Evolutionary conservation across 2,888 invertebrate genomes (phyloP).

Genomic region (Drosophila engyochracea): DNA sequence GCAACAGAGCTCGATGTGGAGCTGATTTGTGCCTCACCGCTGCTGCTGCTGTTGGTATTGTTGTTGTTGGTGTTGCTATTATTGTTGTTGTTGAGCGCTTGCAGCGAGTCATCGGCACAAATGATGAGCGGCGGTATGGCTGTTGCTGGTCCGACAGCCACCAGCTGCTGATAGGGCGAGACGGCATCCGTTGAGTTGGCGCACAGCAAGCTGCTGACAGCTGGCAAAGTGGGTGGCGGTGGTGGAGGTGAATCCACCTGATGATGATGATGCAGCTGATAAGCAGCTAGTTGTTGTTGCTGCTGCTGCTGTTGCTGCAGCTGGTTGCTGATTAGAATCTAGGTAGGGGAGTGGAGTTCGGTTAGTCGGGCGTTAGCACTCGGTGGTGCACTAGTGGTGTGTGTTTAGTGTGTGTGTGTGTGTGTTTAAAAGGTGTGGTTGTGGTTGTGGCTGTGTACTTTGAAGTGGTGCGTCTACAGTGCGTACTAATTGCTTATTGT

Average conservation of each 20-base stretch:
- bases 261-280: slow-evolving; percentile 74
- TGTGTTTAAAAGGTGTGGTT: slow-evolving; percentile 12
- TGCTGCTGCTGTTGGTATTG: neutral
- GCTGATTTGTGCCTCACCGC: slow-evolving; percentile 43
- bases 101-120: slow-evolving; percentile 65
- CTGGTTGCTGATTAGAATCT: slow-evolving; percentile 82
- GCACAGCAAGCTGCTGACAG: slow-evolving; percentile 68
- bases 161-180: slow-evolving; percentile 77
- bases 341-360: slow-evolving; percentile 67
- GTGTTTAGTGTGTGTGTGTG: slow-evolving; percentile 23
- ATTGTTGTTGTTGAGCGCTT: slow-evolving; percentile 41
- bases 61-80: neutral
- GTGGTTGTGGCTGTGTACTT: slow-evolving; percentile 10
- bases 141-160: slow-evolving; percentile 73
- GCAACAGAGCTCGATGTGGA: slow-evolving; percentile 19
- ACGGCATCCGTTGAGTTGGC: slow-evolving; percentile 38
- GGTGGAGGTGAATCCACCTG: slow-evolving; percentile 67
- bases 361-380: slow-evolving; percentile 63
- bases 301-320: slow-evolving; percentile 76
- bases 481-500: slow-evolving; percentile 42
- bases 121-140: slow-evolving; percentile 69
- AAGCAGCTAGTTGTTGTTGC: slow-evolving; percentile 74
- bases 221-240: slow-evolving; percentile 64
- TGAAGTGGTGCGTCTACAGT: slow-evolving; percentile 44
- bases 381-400: slow-evolving; percentile 31